Evolutionary conservation across 2,113 vertebrate species (phyloP).

Genomic region (Aix galericulata): DNA sequence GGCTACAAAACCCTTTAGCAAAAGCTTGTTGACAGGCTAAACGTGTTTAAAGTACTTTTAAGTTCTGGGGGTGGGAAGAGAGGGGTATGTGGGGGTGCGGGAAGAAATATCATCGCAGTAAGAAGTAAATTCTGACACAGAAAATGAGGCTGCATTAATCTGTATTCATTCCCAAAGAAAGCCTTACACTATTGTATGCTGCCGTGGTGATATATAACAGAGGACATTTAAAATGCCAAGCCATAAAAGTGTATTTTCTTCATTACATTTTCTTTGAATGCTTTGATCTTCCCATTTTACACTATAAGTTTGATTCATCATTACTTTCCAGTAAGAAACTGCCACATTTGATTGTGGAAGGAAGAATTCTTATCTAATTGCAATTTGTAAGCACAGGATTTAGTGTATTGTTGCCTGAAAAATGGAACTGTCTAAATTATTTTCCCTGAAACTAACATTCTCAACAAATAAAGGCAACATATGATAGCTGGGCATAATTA

Average conservation of each 20-base stretch:
- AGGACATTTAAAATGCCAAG: conserved; percentile 72
- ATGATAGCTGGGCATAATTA: conserved; percentile 77
- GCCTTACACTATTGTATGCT: conserved; percentile 36
- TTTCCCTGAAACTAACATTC: conserved; percentile 78
- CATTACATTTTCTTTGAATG: conserved; percentile 66
- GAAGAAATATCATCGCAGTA: conserved; percentile 74
- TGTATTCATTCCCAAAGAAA: conserved; percentile 75
- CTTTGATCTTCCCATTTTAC: conserved; percentile 69
- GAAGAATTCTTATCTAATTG: conserved; percentile 79
- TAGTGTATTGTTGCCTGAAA: conserved; percentile 77
- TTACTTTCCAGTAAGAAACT: conserved; percentile 73
- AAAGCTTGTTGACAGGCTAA: conserved; percentile 75
- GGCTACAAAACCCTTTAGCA: conserved; percentile 71
- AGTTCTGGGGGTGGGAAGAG: conserved; percentile 41
- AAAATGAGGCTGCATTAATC: conserved; percentile 85
- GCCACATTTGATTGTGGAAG: conserved; percentile 71
- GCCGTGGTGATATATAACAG: conserved; percentile 65
- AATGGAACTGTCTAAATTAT: conserved; percentile 79
- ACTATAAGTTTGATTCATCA: conserved; percentile 66
- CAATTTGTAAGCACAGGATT: conserved; percentile 78
- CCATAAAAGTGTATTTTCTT: conserved; percentile 74
- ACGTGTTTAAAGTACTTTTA: conserved; percentile 78
- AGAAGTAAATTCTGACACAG: conserved; percentile 82
- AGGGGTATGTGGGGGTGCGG: not conserved
- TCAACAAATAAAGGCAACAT: conserved; percentile 78